Base-by-base conservation (phyloP, 2,113 vertebrate species). In the Syngnathus typhle region DNA sequence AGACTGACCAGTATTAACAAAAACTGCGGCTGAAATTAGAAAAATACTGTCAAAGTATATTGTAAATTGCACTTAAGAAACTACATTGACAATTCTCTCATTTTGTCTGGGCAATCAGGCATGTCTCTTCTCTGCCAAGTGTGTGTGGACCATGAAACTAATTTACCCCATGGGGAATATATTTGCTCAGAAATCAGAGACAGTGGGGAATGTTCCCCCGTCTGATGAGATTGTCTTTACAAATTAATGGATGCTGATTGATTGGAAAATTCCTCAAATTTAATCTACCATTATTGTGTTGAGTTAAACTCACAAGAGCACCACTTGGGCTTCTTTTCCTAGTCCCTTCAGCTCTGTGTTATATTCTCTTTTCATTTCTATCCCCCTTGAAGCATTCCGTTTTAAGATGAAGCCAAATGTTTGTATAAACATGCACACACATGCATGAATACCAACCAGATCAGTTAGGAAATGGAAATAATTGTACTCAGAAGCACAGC, bases 401-500 rank as follows among this genome's bases (percentile, higher is more conserved):
- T 64, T 43, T 16, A 49, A 15, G 23, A 23, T 36, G 46, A 19
- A 32, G 7, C 15, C 13, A 32, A 32, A 51, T 38, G 37, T 60
- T n/a, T 41, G 38, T 52, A n/a, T 2, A 2, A 5, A 7, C 47
- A 5, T 10, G 4, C 52, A 3, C 60, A 52, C 19, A 51, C 2
- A 12, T 6, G 2, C 46, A 19, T 15, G 5, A 4, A 18, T 13
- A 6, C 18, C 2, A 19, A 21, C 19, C 41, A 11, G 54, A 68
- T 43, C 36, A 82, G 73, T 71, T 74, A 60, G 77, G 73, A 81
- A 85, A 80, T 74, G 41, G 77, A 86, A 70, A 85, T 86, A 83
- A 84, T 86, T 83, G 75, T 84, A 89, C 87, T 87, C 78, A 88
- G 84, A 75, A 71, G 64, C 75, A 74, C 74, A 79, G 77, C 76